phyloP scores from a whole-genome alignment of 2,797 vertebrate species.

The Microhierax caerulescens region DNA sequence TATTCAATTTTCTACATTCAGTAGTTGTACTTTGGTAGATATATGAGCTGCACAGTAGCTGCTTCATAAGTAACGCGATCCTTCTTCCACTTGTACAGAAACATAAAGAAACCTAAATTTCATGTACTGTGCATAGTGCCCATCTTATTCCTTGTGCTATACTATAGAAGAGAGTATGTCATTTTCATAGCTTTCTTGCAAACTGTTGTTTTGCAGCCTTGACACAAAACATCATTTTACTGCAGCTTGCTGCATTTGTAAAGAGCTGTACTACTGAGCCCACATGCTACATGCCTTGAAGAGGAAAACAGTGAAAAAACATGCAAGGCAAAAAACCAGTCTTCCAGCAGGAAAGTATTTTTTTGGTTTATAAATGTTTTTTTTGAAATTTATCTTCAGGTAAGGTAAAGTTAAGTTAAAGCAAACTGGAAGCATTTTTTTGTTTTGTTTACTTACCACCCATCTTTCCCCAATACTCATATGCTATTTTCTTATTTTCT shows the following conservation, averaged over 20 bases:
- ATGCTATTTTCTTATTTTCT: neutral
- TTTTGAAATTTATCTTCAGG: neutral
- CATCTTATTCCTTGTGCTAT: neutral
- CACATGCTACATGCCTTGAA: neutral
- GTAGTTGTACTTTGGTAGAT: neutral
- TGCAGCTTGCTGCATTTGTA: neutral
- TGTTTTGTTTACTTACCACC: neutral
- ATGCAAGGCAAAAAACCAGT: neutral
- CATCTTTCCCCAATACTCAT: accelerated
- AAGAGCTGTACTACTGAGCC: neutral
- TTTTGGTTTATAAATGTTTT: neutral
- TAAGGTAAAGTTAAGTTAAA: neutral
- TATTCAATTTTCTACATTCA: neutral
- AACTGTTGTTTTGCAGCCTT: neutral
- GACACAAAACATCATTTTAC: neutral
- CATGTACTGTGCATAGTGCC: neutral
- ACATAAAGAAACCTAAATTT: neutral
- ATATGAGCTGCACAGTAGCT: neutral
- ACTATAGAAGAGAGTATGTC: neutral
- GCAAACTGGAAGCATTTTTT: neutral
- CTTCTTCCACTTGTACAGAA: neutral
- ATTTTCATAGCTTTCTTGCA: neutral
- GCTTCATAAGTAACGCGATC: neutral
- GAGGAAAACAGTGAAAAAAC: neutral
- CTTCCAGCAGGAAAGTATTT: neutral